Conservation (phyloP, 2,797 vertebrate species). For the Rhabdophis nuchalis region DNA sequence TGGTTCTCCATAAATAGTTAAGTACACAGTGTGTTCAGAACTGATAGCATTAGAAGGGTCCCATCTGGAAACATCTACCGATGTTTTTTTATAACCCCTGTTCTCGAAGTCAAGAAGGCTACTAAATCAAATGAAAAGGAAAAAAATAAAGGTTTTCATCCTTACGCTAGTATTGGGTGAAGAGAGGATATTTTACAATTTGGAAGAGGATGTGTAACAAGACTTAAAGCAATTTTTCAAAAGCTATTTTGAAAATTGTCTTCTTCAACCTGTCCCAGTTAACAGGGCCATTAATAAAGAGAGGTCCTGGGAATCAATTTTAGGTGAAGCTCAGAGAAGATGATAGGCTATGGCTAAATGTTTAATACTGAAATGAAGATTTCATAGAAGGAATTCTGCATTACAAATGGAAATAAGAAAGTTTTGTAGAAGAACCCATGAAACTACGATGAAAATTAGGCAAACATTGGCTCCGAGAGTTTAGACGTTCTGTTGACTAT, state of each 20-base stretch:
- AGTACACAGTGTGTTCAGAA: background rate
- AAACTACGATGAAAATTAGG: background rate
- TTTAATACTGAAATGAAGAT: background rate
- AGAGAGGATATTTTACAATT: background rate
- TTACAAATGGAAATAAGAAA: background rate
- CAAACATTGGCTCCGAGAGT: background rate
- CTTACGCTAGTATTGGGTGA: background rate
- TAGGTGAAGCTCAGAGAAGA: background rate
- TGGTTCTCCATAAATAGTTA: background rate
- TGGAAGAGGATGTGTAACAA: background rate
- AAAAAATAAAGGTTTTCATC: background rate
- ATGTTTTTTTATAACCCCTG: background rate
- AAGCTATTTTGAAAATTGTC: background rate
- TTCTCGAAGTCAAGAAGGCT: background rate
- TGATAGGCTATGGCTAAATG: background rate
- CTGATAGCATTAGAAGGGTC: background rate
- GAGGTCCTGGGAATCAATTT: background rate
- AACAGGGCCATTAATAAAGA: background rate
- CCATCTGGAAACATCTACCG: background rate
- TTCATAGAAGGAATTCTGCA: background rate
- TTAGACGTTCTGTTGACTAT: background rate
- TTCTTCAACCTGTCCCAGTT: background rate
- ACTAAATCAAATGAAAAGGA: background rate
- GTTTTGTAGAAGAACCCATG: background rate
- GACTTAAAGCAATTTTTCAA: background rate